phyloP scores from a whole-genome alignment of 2,113 vertebrate genomes.

The Arothron firmamentum region DNA sequence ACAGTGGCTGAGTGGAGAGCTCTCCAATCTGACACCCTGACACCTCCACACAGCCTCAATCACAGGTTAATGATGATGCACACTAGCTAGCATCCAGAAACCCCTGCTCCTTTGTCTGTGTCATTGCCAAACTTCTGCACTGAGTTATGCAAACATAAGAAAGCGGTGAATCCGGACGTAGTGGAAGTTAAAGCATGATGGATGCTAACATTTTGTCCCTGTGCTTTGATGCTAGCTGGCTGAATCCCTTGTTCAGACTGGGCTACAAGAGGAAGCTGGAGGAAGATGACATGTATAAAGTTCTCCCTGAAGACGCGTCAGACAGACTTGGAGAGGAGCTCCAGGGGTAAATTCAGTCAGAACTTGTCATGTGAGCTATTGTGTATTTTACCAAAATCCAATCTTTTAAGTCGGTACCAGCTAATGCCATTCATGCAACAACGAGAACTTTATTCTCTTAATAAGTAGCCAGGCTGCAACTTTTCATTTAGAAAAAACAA shows the following conservation, averaged over 20 bases:
- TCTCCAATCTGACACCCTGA: slow-evolving; percentile 26
- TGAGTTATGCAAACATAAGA: too few relatives aligned
- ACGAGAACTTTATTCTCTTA: neutral
- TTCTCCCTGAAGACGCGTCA: slow-evolving; percentile 86
- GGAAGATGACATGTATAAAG: slow-evolving; percentile 90
- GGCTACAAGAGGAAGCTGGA: slow-evolving; percentile 84
- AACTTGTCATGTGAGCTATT: too few relatives aligned
- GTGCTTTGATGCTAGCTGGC: slow-evolving; percentile 75
- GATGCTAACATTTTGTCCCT: slow-evolving; percentile 13
- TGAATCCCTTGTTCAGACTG: slow-evolving; percentile 85
- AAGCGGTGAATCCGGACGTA: too few relatives aligned
- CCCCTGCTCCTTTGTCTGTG: too few relatives aligned
- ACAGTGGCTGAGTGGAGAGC: slow-evolving; percentile 37
- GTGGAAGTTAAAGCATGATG: neutral
- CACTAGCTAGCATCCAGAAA: too few relatives aligned
- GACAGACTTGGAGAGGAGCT: slow-evolving; percentile 83
- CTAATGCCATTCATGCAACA: neutral
- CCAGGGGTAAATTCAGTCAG: slow-evolving; percentile 71
- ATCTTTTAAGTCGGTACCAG: too few relatives aligned
- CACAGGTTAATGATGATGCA: neutral
- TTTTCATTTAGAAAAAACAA: neutral
- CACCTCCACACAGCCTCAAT: neutral
- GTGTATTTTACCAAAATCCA: too few relatives aligned
- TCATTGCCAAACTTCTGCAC: too few relatives aligned
- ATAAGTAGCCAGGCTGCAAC: neutral